Evolutionary conservation across 2,797 vertebrate genomes (phyloP), one percentile per base, ranked within the genome.

Genomic region (Amazonetta brasiliensis): DNA sequence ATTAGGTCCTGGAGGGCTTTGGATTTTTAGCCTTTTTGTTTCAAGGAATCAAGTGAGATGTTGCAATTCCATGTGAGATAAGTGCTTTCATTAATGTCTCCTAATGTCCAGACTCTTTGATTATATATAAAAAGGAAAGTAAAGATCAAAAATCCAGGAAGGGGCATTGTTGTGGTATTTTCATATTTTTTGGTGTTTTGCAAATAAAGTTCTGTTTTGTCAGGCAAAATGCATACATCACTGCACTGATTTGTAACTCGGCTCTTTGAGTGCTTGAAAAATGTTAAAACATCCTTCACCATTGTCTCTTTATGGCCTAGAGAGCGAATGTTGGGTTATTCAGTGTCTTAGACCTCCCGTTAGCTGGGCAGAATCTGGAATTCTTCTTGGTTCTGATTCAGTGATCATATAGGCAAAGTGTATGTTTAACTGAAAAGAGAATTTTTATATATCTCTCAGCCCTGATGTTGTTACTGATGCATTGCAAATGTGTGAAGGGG

Each of bases 311-410:
- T 84, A 25, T 59, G 81, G 84, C 94, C 95, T 95, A 89, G 82
- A 86, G 96, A 96, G 89, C 44, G 7, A 95, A 96, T 16, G 68
- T 72, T 95, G 84, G 81, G 94, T 94, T 92, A 96, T 93, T 98
- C 96, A 96, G 76, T 54, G 91, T 54, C 64, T 87, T 82, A 84
- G 95, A 95, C 96, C 93, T 97, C 94, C 95, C 76, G 14, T 94
- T 95, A 88, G 88, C 93, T 88, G 74, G 78, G 79, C 92, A 91
- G 93, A 63, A 92, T 85, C 92, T 79, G 88, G 94, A 94, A 97
- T 91, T 87, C 86, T 93, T 88, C 66, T 96, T 71, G 96, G 97
- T 97, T 98, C 97, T 98, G 98, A 98, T 96, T 98, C 98, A 98
- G 75, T 97, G 98, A 98, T 98, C 98, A 98, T 97, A 98, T 96